Evolutionary conservation across 2,113 vertebrate genomes (phyloP), one percentile per base, ranked within the genome.

Genomic region (Pomatorhinus ruficollis): DNA sequence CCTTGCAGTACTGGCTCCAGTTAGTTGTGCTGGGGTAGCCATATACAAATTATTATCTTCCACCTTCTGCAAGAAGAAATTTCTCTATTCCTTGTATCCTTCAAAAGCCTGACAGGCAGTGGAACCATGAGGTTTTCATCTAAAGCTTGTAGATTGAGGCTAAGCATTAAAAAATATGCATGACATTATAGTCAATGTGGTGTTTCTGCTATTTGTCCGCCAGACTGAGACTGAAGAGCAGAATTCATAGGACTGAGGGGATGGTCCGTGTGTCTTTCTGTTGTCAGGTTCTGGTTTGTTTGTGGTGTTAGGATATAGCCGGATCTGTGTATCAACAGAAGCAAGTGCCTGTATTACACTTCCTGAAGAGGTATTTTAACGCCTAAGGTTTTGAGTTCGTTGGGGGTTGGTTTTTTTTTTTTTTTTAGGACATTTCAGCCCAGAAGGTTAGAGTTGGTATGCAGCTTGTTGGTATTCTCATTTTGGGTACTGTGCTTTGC

Each of bases 221-320:
- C 39, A 47, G 52, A 71, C 42, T 31, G 44, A 83, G 63, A 50
- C 71, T 59, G 1, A 18, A 89, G 33, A 75, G 15, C 40, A 57
- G 12, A 63, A 31, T 56, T 66, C 1, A 2, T 11, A 10, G n/a
- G 21, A 3, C 35, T 56, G 49, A 19, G 19, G 31, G 10, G 12
- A 12, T 76, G 76, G 39, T 27, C 40, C 9, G 2, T 0, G 0
- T 72, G 11, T 45, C 24, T 44, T 35, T 64, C 25, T 52, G 24
- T 47, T 77, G 60, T 87, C 53, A 61, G 37, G 28, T 71, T 87
- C 39, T 50, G 25, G 5, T 90, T 88, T 68, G 42, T 82, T 66
- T 90, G 31, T 60, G 82, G 35, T 1, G 2, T 60, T 79, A 66
- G 66, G n/a, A 33, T 15, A 1, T 25, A 56, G 44, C 3, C 68